These are phyloP conservation scores for Centropyge bicolor DNA, from an alignment of 2,797 vertebrate genomes.

Conservation along the genomic window DNA sequence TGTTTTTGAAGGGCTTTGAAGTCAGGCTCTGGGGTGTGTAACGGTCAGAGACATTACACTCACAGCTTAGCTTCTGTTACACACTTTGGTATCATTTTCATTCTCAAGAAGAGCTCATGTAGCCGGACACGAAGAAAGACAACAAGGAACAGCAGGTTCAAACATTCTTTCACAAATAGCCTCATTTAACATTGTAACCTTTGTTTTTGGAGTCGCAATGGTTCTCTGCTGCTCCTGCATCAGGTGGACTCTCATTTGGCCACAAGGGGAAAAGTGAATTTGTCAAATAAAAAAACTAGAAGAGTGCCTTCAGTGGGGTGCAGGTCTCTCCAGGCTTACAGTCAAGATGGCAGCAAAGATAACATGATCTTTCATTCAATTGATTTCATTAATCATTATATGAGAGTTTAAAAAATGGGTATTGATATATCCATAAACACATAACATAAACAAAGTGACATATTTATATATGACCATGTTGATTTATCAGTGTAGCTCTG, in stretches of 20 bases:
- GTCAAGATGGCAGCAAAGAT: no score
- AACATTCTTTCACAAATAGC: neutral
- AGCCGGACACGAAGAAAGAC: neutral
- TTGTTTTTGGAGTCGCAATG: neutral
- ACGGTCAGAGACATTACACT: conserved; percentile 59
- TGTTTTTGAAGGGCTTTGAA: conserved; percentile 69
- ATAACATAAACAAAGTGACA: no score
- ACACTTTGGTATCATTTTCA: conserved; percentile 42
- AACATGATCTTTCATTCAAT: no score
- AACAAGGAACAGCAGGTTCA: neutral
- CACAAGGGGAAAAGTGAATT: neutral
- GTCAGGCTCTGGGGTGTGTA: conserved; percentile 64
- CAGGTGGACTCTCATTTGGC: neutral
- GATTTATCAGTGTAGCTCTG: no score
- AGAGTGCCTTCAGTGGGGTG: no score
- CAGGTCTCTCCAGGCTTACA: no score
- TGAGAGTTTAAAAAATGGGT: no score
- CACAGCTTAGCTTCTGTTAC: conserved; percentile 53
- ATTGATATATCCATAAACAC: no score
- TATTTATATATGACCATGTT: no score
- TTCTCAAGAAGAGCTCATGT: conserved; percentile 19
- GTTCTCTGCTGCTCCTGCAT: neutral
- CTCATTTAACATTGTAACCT: neutral
- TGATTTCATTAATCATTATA: no score
- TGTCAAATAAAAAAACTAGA: neutral